Percentiles rank a stretch among this genome's conserved stretches.
Conservation (phyloP, 2,797 vertebrate species). For the Chloroceryle inda region DNA sequence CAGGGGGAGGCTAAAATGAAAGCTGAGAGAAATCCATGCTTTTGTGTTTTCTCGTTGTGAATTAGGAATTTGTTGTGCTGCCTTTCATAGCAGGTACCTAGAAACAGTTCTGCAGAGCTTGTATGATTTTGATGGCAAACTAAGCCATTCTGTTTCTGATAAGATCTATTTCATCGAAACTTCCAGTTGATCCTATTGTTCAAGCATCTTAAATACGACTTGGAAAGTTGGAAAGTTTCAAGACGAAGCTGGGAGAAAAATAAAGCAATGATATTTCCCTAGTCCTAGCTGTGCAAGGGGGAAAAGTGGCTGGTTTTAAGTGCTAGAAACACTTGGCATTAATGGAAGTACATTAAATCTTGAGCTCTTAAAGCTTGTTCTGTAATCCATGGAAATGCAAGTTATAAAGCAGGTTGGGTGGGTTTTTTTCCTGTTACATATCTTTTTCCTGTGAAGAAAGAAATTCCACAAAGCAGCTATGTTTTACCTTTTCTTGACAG, state of each 20-base stretch:
- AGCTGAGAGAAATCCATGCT: background rate
- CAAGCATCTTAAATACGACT: background rate
- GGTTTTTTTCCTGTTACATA: background rate
- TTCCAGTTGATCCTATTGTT: background rate
- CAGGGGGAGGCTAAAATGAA: background rate
- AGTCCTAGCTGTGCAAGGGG: background rate
- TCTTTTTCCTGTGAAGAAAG: background rate
- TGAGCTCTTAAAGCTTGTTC: background rate
- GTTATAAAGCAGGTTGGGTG: background rate
- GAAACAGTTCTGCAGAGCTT: background rate
- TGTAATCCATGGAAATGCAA: background rate
- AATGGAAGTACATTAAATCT: background rate
- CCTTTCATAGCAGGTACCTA: background rate
- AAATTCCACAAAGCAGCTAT: background rate
- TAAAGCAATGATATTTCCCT: background rate
- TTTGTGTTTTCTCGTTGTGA: background rate
- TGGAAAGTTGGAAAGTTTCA: slow-evolving; percentile 10
- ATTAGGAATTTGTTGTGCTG: background rate
- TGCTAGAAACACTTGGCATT: background rate
- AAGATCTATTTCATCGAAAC: background rate
- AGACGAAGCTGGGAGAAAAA: background rate
- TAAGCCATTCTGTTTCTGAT: background rate
- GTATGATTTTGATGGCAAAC: background rate
- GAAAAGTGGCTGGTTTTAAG: background rate
- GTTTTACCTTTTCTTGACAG: background rate